Percentiles rank a stretch among this genome's conserved stretches.
phyloP scores from a whole-genome alignment of 2,888 invertebrate species.

The Nysson spinosus region DNA sequence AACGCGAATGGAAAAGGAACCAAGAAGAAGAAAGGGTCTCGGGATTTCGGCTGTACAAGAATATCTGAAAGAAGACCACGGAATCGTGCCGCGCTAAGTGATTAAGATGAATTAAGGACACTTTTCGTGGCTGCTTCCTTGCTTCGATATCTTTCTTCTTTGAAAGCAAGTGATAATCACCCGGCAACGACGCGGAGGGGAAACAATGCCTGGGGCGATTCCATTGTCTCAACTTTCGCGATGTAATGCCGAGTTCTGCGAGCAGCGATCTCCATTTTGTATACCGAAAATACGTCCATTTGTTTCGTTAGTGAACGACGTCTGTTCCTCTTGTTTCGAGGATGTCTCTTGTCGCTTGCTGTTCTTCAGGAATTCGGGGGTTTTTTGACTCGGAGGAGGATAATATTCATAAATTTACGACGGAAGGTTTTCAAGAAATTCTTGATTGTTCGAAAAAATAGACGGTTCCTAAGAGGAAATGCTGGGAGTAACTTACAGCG shows the following conservation, averaged over 20 bases:
- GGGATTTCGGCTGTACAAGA: not conserved
- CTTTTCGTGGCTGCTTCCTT: not conserved
- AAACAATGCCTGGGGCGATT: constrained; percentile 23
- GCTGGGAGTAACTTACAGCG: too few relatives aligned
- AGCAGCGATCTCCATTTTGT: constrained; percentile 22
- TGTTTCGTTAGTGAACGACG: constrained; percentile 8
- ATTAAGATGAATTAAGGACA: constrained; percentile 48
- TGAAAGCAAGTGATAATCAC: constrained; percentile 23
- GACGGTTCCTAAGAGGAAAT: too few relatives aligned
- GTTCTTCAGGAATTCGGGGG: too few relatives aligned
- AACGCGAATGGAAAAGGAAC: constrained; percentile 13
- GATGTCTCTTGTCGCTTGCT: constrained; percentile 21
- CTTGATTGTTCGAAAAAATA: too few relatives aligned
- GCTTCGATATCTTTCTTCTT: constrained; percentile 8
- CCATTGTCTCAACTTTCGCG: constrained; percentile 24
- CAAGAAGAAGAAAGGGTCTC: constrained; percentile 2
- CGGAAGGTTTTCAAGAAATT: too few relatives aligned
- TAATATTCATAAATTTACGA: too few relatives aligned
- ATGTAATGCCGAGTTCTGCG: constrained; percentile 12
- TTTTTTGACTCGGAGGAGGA: too few relatives aligned
- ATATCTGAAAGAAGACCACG: constrained; percentile 7
- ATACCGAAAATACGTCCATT: constrained; percentile 15
- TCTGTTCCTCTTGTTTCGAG: constrained; percentile 16
- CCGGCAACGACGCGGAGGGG: constrained; percentile 5
- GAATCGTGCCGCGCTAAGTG: constrained; percentile 26